Evolutionary conservation across 2,888 invertebrate genomes (phyloP), one percentile per base, ranked within the genome.

Genomic region (Petrolisthes cinctipes): DNA sequence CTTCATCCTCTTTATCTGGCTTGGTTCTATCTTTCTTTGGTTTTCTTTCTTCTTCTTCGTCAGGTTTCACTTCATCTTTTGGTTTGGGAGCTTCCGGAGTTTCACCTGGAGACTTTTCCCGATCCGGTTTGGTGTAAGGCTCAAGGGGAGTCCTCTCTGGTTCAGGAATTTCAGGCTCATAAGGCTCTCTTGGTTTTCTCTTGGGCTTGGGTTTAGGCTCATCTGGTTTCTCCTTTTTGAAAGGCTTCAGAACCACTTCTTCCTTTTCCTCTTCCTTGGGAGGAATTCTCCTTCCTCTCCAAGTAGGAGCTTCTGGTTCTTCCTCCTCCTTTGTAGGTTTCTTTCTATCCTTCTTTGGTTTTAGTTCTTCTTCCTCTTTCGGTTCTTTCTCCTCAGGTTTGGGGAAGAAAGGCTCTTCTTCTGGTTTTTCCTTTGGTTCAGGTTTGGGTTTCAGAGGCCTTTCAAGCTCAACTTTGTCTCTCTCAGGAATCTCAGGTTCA

Each of bases 131-230:
- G 14, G 20, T 73, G 51, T 83, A 86, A 14, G 82, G 82, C 68
- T 86, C 86, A 17, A 82, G 75, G 23, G 78, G 83, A 56, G 83
- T 53, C 17, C 17, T 68, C 56, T 83, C 86, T 7, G 78, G 68
- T 68, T 86, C 86, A 0, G 86, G 86, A 56, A 86, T 86, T 75
- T 86, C 86, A 66, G 86, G 86, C 9, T 86, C 86, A 54, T 86
- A 86, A 53, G 86, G 82, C 51, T 86, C 61, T 17, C 79, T 20
- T 6, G 73, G 71, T 57, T 86, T 86, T 3, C 14, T 56, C 57
- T 86, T 86, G 11, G 85, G 85, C 23, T 81, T 86, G 7, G 80
- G 80, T 23, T 86, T 86, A 3, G 85, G 85, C 66, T 86, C 85
- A n/a, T 71, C 61, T 6, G 80, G 80, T 56, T 83, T 86, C 20